Base-by-base conservation (phyloP, 2,888 invertebrate species). In the Thymelicus acteon region DNA sequence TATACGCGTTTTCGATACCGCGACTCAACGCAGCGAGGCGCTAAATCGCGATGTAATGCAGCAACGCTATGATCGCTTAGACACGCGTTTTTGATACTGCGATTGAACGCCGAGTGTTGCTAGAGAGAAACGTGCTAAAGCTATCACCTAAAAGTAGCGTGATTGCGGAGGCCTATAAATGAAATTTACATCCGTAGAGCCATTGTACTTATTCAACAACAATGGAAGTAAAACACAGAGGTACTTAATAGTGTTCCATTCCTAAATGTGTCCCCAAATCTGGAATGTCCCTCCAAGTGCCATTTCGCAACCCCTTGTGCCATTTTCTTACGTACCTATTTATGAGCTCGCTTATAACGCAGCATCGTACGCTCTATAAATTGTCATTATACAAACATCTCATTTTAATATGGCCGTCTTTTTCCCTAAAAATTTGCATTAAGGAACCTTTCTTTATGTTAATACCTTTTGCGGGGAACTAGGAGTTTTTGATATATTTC, bases 381-480 rank as follows among this genome's bases (percentile, higher is more conserved):
- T 63, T 52, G 15, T 49, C 63, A 63, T 63, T 63, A 63, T 52
- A 63, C 39, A 39, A 63, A 63, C 63, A 63, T 63, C 52, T 52
- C 63, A 63, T 63, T 63, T 52, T 63, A 63, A 63, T 39, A 63
- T 24, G 15, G 12, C 63, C 52, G 15, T 15, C n/a, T 52, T 63
- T 49, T 39, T 12, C 8, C 63, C 37, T 49, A 5, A 63, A 49
- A n/a, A 48, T 63, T 39, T 49, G 37, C 49, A 39, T 63, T 52
- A 39, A 10, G 37, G 12, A 37, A 37, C 2, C 48, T 62, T 61
- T 31, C 48, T 62, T 61, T 31, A 49, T 49, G 49, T 37, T n/a
- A 12, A 2, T 40, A 31, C 7, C 31, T 49, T 49, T 49, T 47
- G 47, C 12, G 10, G 47, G 13, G 2, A n/a, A 48, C 48, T 31